These are phyloP conservation scores for Dicerorhinus sumatrensis DNA, from an alignment of 2,113 vertebrate species.

Conservation along the genomic window DNA sequence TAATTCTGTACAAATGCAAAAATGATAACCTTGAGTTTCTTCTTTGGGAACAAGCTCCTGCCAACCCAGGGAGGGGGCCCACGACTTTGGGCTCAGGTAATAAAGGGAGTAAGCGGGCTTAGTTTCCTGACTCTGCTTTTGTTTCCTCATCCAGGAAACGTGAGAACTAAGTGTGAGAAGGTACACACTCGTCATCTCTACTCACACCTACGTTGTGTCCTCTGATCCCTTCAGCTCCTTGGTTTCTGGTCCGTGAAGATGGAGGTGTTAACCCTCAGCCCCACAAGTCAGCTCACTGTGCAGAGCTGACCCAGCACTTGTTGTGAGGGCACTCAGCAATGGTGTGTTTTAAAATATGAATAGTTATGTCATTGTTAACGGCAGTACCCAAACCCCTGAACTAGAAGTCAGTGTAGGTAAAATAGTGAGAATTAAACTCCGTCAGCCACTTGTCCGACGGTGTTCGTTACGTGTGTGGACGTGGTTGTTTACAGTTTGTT, in stretches of 20 bases:
- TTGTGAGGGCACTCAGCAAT: too few species aligned
- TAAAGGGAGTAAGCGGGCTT: accelerated
- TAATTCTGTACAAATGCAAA: neutral
- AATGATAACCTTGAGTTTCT: too few species aligned
- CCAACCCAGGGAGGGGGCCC: accelerated
- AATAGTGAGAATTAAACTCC: neutral
- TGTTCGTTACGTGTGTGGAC: accelerated
- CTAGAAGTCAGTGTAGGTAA: neutral
- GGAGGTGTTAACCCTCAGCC: accelerated
- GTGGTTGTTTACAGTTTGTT: accelerated
- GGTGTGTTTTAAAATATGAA: neutral
- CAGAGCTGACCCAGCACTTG: accelerated
- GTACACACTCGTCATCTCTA: accelerated
- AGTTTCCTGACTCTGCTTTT: accelerated
- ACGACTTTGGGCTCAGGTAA: too few species aligned
- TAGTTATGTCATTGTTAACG: accelerated
- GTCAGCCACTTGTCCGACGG: accelerated
- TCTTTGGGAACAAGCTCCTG: accelerated
- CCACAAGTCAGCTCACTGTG: accelerated
- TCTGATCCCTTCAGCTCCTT: accelerated
- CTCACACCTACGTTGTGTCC: accelerated
- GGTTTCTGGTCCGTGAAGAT: accelerated
- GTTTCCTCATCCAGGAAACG: too few species aligned
- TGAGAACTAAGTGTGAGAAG: accelerated
- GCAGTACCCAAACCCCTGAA: neutral